These are phyloP conservation scores for Glyphotaelius pellucidus DNA, from an alignment of 2,888 invertebrate genomes.

Conservation along the genomic window DNA sequence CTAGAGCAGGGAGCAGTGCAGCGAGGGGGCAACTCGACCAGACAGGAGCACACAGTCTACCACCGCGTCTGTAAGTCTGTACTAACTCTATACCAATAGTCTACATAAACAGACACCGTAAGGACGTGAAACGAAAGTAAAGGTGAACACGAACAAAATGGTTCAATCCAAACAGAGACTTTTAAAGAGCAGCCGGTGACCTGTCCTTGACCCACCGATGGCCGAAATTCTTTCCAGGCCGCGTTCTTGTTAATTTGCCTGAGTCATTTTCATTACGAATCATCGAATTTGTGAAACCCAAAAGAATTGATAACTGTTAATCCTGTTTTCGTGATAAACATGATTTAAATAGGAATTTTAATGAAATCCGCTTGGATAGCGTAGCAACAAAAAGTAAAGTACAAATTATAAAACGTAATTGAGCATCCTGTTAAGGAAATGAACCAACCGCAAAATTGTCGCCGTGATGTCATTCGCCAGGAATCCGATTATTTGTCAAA, in stretches of 20 bases:
- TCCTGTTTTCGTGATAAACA: not conserved
- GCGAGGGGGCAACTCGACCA: slow-evolving; percentile 3
- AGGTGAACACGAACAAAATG: not conserved
- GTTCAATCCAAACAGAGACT: not conserved
- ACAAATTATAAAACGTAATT: not conserved
- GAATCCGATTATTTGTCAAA: not conserved
- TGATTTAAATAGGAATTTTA: not conserved
- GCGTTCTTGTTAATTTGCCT: not conserved
- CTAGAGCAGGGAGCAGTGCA: not conserved
- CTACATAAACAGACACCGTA: not conserved
- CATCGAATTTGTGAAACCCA: not conserved
- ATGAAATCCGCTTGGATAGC: not conserved
- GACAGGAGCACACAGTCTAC: not conserved
- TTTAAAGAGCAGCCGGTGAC: slow-evolving; percentile 19
- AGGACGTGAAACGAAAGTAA: not conserved
- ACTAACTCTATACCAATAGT: not conserved
- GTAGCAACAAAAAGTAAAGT: not conserved
- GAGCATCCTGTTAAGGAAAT: slow-evolving; percentile 24
- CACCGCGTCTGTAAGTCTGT: not conserved
- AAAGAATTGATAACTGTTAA: not conserved
- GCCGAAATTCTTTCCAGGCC: not conserved
- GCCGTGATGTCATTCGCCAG: slow-evolving; percentile 34
- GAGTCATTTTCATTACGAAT: not conserved
- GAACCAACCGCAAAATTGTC: slow-evolving; percentile 26
- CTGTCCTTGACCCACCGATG: slow-evolving; percentile 37